Percentiles rank a stretch among this genome's conserved stretches.
These are phyloP conservation scores for Campoplex nolae DNA, from an alignment of 2,888 invertebrate species.

Conservation along the genomic window DNA sequence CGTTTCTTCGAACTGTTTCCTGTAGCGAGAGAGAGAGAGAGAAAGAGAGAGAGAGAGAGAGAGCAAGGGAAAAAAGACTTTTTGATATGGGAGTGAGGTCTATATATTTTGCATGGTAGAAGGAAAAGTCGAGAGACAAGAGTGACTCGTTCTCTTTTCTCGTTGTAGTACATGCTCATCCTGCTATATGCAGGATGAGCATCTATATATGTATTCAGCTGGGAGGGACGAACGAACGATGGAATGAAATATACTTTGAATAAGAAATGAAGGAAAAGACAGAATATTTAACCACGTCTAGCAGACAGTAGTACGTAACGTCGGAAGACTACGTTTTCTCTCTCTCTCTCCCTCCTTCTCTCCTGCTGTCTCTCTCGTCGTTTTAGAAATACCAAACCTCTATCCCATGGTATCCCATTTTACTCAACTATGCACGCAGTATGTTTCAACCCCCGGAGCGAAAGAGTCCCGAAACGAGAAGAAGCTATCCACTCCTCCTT, in stretches of 20 bases:
- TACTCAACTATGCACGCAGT: constrained; percentile 59
- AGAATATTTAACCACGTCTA: constrained; percentile 79
- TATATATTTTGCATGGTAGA: constrained; percentile 46
- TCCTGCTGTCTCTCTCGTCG: constrained; percentile 47
- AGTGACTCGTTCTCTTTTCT: constrained; percentile 55
- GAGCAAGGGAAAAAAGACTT: constrained; percentile 41
- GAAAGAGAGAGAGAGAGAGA: not conserved
- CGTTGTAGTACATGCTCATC: constrained; percentile 37
- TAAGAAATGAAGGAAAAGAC: constrained; percentile 79
- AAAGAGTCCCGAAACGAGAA: constrained; percentile 55
- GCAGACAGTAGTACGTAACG: constrained; percentile 57
- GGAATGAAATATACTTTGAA: constrained; percentile 82
- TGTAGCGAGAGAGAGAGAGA: constrained; percentile 27
- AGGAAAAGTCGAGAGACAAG: constrained; percentile 52
- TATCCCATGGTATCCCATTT: constrained; percentile 55
- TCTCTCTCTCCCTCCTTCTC: constrained; percentile 1
- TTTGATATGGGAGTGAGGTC: constrained; percentile 51
- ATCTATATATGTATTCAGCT: constrained; percentile 73
- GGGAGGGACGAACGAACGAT: constrained; percentile 78
- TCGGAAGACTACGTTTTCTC: constrained; percentile 56
- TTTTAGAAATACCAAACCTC: constrained; percentile 34
- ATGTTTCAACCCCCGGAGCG: constrained; percentile 51
- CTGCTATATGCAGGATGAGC: constrained; percentile 71
- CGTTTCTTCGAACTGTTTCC: constrained; percentile 32
- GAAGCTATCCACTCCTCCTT: constrained; percentile 36